These are phyloP conservation scores for Drosophila aff. DNA, from an alignment of 1,140 invertebrate species.

Conservation along the genomic window DNA sequence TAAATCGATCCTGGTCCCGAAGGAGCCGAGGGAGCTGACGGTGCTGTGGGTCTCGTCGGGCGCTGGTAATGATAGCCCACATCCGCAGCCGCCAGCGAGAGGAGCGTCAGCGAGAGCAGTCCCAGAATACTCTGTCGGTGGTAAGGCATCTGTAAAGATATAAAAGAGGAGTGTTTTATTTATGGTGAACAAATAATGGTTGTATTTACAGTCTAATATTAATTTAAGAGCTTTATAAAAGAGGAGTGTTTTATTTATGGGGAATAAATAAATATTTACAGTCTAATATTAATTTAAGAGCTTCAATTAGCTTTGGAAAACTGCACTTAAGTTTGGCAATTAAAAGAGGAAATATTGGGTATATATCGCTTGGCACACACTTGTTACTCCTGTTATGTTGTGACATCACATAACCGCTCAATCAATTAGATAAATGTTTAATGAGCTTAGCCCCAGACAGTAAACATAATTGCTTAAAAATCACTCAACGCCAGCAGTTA, in stretches of 20 bases:
- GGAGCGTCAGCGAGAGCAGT: slow-evolving; percentile 10
- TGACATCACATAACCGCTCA: slow-evolving; percentile 65
- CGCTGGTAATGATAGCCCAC: slow-evolving; percentile 73
- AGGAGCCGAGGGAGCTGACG: slow-evolving; percentile 29
- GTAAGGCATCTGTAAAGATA: slow-evolving; percentile 52
- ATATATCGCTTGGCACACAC: slow-evolving; percentile 17
- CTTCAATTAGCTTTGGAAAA: not conserved
- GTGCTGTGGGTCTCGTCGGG: slow-evolving; percentile 49
- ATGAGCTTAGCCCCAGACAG: slow-evolving; percentile 52
- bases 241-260: not conserved
- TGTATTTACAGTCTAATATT: not conserved
- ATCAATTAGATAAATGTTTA: slow-evolving; percentile 77
- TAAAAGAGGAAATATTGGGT: slow-evolving; percentile 6
- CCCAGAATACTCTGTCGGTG: slow-evolving; percentile 27
- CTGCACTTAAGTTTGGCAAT: slow-evolving; percentile 4
- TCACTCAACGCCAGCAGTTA: slow-evolving; percentile 45
- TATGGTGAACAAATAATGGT: not conserved
- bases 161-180: not conserved
- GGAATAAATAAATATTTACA: not conserved
- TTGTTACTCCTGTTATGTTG: slow-evolving; percentile 17
- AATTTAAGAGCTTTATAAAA: not conserved
- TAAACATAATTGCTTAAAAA: slow-evolving; percentile 70
- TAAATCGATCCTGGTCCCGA: slow-evolving; percentile 25
- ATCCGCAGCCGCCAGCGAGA: slow-evolving; percentile 28
- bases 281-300: no score